These are phyloP conservation scores for Orthosia incerta DNA, from an alignment of 2,888 invertebrate genomes.

Conservation along the genomic window DNA sequence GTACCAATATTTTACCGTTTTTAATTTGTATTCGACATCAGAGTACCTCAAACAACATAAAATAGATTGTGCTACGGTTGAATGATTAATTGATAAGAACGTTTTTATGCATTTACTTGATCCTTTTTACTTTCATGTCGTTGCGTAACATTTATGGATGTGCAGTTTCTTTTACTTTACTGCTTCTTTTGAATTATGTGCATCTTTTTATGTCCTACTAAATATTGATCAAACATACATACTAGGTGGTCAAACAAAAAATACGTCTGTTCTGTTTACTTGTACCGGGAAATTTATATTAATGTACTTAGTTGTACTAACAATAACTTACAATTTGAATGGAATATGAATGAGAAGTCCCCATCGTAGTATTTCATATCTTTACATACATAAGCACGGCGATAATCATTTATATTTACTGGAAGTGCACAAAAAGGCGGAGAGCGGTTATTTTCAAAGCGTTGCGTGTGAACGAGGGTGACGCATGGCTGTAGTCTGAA, in stretches of 20 bases:
- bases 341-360: constrained; percentile 54
- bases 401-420: constrained; percentile 59
- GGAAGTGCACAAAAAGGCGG: constrained; percentile 66
- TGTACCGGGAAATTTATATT: constrained; percentile 30
- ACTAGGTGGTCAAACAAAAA: constrained; percentile 40
- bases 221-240: constrained; percentile 41
- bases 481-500: constrained; percentile 80
- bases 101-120: constrained; percentile 32
- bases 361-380: constrained; percentile 50
- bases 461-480: constrained; percentile 87
- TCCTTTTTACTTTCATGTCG: constrained; percentile 43
- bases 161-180: constrained; percentile 21
- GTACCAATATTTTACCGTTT: not conserved
- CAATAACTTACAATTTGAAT: constrained; percentile 50
- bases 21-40: constrained; percentile 4
- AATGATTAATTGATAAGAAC: constrained; percentile 20
- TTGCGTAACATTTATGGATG: constrained; percentile 27
- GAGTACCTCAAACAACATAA: not conserved
- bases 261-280: constrained; percentile 21
- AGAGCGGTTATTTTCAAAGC: constrained; percentile 82
- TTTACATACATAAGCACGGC: constrained; percentile 44
- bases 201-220: constrained; percentile 70
- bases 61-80: constrained; percentile 8
- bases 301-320: constrained; percentile 27
- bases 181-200: constrained; percentile 17